Conservation (phyloP, 2,888 invertebrate species). For the Sthenelais limicola region DNA sequence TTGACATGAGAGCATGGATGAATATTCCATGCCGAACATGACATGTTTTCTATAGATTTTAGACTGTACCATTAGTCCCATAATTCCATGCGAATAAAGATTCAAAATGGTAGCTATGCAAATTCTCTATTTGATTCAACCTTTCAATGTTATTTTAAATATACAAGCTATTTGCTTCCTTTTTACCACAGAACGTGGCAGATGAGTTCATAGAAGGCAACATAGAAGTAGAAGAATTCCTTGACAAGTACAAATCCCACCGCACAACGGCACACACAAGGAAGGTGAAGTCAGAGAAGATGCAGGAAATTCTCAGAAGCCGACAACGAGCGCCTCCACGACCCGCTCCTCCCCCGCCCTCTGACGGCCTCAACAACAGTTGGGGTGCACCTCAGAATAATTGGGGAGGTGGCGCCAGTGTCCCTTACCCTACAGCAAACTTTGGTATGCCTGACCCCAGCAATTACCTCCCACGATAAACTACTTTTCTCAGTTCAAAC, state of each 20-base stretch:
- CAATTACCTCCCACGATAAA: conserved; percentile 35
- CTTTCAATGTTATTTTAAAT: neutral
- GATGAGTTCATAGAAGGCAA: conserved; percentile 85
- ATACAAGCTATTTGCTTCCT: conserved; percentile 37
- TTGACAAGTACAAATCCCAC: conserved; percentile 85
- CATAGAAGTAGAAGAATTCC: conserved; percentile 83
- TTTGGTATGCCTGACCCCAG: conserved; percentile 36
- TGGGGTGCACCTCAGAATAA: conserved; percentile 26
- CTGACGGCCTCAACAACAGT: conserved; percentile 6
- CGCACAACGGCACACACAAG: conserved; percentile 86
- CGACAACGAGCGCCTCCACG: neutral
- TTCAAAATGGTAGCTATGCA: no score
- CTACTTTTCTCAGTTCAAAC: neutral
- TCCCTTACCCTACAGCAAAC: conserved; percentile 12
- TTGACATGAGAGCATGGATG: no score
- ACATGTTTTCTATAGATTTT: neutral
- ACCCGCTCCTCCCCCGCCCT: neutral
- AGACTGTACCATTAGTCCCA: no score
- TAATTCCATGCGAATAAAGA: no score
- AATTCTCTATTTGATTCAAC: neutral
- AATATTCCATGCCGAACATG: neutral
- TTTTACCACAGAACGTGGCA: conserved; percentile 76
- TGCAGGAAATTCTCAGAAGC: conserved; percentile 75
- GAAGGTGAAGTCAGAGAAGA: conserved; percentile 93
- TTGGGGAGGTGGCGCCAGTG: neutral